Evolutionary conservation across 2,113 vertebrate species (phyloP).

Genomic region (Eonycteris spelaea): DNA sequence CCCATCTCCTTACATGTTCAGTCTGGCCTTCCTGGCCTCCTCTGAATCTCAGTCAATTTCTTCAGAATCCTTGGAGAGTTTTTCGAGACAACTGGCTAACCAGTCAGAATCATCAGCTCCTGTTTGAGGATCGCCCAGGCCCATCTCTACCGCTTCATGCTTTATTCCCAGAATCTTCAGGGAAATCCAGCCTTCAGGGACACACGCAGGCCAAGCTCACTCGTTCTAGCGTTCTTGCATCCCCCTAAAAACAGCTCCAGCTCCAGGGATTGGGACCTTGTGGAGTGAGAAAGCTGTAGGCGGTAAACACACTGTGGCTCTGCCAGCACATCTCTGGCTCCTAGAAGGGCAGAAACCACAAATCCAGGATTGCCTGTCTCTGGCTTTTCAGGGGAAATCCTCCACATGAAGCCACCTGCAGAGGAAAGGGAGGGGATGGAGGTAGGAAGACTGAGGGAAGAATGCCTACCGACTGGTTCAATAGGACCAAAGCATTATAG

Average conservation of each 20-base stretch:
- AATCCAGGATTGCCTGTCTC: not conserved
- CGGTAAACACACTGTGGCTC: not conserved
- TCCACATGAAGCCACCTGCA: constrained; percentile 42
- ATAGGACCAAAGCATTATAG: not conserved
- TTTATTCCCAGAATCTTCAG: not conserved
- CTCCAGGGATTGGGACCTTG: not conserved
- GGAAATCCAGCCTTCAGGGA: not conserved
- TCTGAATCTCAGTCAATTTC: not conserved
- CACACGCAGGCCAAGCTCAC: not conserved
- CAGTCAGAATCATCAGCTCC: not conserved
- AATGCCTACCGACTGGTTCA: not conserved
- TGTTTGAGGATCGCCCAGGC: not conserved
- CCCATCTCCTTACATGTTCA: not conserved
- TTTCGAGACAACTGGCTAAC: not conserved
- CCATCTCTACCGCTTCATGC: not conserved
- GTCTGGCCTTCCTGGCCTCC: not conserved
- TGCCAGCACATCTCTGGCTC: constrained; percentile 38
- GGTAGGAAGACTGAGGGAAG: not conserved
- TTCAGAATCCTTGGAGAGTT: not conserved
- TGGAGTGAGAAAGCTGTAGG: constrained; percentile 17
- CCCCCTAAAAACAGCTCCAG: not conserved
- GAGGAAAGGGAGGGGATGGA: not conserved
- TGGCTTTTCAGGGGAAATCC: not conserved
- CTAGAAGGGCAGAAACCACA: constrained; percentile 57
- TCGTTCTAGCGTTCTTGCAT: not conserved